Conservation (phyloP, 1,140 invertebrate species). For the Atta texana region DNA sequence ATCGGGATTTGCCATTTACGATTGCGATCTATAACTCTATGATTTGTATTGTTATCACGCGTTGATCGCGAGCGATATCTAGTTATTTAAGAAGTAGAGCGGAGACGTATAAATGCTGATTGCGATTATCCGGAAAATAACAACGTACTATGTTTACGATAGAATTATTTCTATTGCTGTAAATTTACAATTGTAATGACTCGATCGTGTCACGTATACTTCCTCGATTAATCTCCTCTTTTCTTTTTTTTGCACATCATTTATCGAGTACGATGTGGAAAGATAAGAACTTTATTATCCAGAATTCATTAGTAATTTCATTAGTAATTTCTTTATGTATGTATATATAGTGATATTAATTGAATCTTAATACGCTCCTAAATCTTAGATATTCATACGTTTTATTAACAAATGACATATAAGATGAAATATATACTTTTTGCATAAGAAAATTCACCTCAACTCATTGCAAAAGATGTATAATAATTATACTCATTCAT, state of each 20-base stretch:
- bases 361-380: neutral
- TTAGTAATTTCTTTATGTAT: neutral
- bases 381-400: neutral
- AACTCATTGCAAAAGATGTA: no score
- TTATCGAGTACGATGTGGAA: neutral
- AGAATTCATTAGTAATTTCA: neutral
- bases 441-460: neutral
- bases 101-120: conserved; percentile 25
- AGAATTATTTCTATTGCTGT: conserved; percentile 2
- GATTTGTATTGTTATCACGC: conserved; percentile 47
- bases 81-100: conserved; percentile 40
- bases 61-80: conserved; percentile 18
- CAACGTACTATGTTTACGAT: conserved; percentile 39
- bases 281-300: neutral
- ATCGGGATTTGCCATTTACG: conserved; percentile 12
- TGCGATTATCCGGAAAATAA: conserved; percentile 47
- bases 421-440: neutral
- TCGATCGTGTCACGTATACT: conserved; percentile 24
- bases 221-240: neutral
- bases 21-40: neutral
- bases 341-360: neutral
- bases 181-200: neutral
- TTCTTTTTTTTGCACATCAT: neutral
- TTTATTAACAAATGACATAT: neutral
- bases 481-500: no score